phyloP scores from a whole-genome alignment of 2,888 invertebrate genomes.

The Reticulitermes lucifugus region DNA sequence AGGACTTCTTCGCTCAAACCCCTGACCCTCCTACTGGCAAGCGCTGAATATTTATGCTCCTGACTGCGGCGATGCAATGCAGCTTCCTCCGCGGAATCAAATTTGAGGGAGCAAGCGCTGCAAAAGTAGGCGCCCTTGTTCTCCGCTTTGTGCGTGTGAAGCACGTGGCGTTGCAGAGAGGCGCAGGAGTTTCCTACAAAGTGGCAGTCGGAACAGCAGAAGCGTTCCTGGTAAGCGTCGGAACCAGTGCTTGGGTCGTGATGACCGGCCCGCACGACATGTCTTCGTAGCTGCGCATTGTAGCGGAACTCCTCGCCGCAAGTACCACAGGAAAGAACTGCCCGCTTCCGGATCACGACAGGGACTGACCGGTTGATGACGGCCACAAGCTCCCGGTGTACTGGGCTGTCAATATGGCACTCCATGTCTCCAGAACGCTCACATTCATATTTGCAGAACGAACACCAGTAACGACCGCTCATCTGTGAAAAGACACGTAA shows the following conservation, averaged over 20 bases:
- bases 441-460: slow-evolving; percentile 78
- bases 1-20: slow-evolving; percentile 62
- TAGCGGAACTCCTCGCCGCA: slow-evolving; percentile 79
- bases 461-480: slow-evolving; percentile 76
- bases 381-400: slow-evolving; percentile 79
- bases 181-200: slow-evolving; percentile 71
- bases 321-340: slow-evolving; percentile 72
- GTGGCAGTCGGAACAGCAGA: slow-evolving; percentile 72
- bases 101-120: slow-evolving; percentile 74
- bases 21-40: slow-evolving; percentile 60
- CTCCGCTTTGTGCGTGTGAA: slow-evolving; percentile 54
- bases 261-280: slow-evolving; percentile 68
- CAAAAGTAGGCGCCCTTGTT: slow-evolving; percentile 68
- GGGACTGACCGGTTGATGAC: slow-evolving; percentile 86
- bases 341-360: slow-evolving; percentile 78
- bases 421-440: slow-evolving; percentile 74
- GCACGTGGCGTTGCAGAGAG: slow-evolving; percentile 76
- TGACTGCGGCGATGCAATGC: slow-evolving; percentile 74
- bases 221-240: slow-evolving; percentile 62
- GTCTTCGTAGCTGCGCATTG: slow-evolving; percentile 78
- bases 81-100: slow-evolving; percentile 71
- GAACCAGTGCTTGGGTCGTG: slow-evolving; percentile 67
- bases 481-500: slow-evolving; percentile 34
- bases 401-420: slow-evolving; percentile 73
- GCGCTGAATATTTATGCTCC: slow-evolving; percentile 71